phyloP scores from a whole-genome alignment of 2,888 invertebrate species.

The Geotrupes spiniger region DNA sequence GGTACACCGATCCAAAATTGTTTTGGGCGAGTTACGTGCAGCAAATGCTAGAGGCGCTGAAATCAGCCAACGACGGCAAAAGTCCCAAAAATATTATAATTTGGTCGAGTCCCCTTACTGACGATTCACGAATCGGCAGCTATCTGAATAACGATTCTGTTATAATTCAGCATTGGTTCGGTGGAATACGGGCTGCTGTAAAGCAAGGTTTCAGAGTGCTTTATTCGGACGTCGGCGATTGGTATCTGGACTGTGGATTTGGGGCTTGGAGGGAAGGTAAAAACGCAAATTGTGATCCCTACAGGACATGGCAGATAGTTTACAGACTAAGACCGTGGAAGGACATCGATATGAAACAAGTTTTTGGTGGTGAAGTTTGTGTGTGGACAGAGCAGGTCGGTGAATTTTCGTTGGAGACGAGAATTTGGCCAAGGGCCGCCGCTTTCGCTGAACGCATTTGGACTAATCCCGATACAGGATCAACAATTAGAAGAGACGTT shows the following conservation, averaged over 20 bases:
- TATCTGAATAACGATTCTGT: slow-evolving; percentile 43
- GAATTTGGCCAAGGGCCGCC: slow-evolving; percentile 78
- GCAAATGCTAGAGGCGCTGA: slow-evolving; percentile 58
- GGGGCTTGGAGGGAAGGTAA: slow-evolving; percentile 74
- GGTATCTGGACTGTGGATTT: slow-evolving; percentile 85
- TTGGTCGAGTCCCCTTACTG: slow-evolving; percentile 74
- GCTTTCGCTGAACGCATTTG: slow-evolving; percentile 77
- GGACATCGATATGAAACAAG: slow-evolving; percentile 44
- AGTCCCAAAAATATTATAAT: slow-evolving; percentile 58
- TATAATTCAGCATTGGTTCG: slow-evolving; percentile 77
- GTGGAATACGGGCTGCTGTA: slow-evolving; percentile 66
- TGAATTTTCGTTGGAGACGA: slow-evolving; percentile 67
- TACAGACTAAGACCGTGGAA: slow-evolving; percentile 76
- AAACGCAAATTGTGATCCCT: slow-evolving; percentile 77
- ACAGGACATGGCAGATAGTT: slow-evolving; percentile 79
- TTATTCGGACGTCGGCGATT: slow-evolving; percentile 77
- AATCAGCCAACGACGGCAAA: slow-evolving; percentile 57
- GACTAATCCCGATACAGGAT: slow-evolving; percentile 57
- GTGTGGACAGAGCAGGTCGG: slow-evolving; percentile 81
- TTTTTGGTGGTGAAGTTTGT: slow-evolving; percentile 74
- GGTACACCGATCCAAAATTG: slow-evolving; percentile 56
- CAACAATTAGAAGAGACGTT: slow-evolving; percentile 54
- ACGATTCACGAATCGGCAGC: slow-evolving; percentile 58
- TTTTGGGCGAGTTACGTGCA: slow-evolving; percentile 71
- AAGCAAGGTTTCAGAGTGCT: slow-evolving; percentile 72